Conservation (phyloP, 2,113 vertebrate genomes). For the Paedocypris sp. region DNA sequence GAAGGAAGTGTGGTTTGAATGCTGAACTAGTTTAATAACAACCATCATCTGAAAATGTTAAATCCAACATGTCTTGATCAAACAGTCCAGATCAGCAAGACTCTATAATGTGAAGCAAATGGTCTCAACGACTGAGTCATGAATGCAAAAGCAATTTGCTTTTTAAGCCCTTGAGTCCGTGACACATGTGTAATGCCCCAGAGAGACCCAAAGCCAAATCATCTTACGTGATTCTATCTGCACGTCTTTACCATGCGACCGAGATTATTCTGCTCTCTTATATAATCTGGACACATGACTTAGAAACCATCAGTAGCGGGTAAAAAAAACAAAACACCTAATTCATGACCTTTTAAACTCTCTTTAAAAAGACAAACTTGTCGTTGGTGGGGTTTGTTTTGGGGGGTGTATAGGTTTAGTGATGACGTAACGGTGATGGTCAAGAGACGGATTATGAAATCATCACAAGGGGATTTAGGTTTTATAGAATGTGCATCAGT, state of each 20-base stretch:
- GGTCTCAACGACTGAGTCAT: slow-evolving; percentile 12
- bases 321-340: not conserved
- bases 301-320: not conserved
- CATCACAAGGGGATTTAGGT: slow-evolving; percentile 22
- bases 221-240: slow-evolving; percentile 12
- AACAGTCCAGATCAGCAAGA: too few relatives aligned
- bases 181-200: not conserved
- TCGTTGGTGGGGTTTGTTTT: not conserved
- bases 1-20: too few relatives aligned
- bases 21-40: too few relatives aligned
- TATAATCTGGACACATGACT: slow-evolving; percentile 15
- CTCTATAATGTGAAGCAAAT: too few relatives aligned
- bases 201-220: slow-evolving; percentile 17
- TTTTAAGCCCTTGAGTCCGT: not conserved
- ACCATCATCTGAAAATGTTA: too few relatives aligned
- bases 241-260: slow-evolving; percentile 5
- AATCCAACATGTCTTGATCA: too few relatives aligned
- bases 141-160: slow-evolving; percentile 8
- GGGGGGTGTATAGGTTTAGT: not conserved
- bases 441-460: slow-evolving; percentile 11
- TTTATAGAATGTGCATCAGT: not conserved
- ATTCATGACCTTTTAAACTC: slow-evolving; percentile 8
- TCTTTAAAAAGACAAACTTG: not conserved
- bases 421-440: slow-evolving; percentile 20
- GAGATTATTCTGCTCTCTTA: slow-evolving; percentile 21